phyloP scores from a whole-genome alignment of 2,797 vertebrate genomes.

The Bradypus variegatus region DNA sequence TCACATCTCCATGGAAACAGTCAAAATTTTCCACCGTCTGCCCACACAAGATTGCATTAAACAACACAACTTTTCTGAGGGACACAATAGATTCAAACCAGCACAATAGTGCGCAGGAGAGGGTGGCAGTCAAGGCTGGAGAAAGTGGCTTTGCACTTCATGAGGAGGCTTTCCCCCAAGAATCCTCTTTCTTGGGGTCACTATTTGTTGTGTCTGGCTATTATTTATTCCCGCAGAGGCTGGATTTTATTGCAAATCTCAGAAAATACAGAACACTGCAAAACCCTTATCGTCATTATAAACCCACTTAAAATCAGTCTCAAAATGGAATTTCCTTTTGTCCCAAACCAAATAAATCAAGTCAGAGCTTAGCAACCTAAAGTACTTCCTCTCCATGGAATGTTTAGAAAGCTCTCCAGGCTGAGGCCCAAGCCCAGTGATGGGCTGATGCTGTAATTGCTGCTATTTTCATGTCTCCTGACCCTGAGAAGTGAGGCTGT shows the following conservation, averaged over 20 bases:
- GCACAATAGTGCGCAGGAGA: background rate
- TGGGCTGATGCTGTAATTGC: background rate
- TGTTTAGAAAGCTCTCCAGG: background rate
- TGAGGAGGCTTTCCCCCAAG: background rate
- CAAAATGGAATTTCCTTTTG: background rate
- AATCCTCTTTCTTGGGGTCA: background rate
- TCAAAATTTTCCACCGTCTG: too few relatives aligned
- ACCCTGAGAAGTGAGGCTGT: too few relatives aligned
- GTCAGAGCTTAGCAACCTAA: background rate
- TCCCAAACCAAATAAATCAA: background rate
- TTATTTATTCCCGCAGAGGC: background rate
- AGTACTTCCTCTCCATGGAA: background rate
- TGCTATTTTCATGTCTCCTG: background rate
- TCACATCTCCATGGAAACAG: too few relatives aligned
- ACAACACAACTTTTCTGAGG: too few relatives aligned
- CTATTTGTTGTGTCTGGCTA: background rate
- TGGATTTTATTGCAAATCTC: background rate
- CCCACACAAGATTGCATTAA: too few relatives aligned
- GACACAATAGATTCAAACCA: too few relatives aligned
- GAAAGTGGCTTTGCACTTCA: background rate
- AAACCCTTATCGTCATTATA: background rate
- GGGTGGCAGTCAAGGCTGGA: fast-evolving
- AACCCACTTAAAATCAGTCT: background rate
- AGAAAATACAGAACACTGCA: background rate
- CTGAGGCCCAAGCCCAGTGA: background rate